A percentile compares a stretch with the other conserved stretches of the same genome.
These are phyloP conservation scores for Colistium nudipinnis DNA, from an alignment of 2,113 vertebrate species.

Conservation along the genomic window DNA sequence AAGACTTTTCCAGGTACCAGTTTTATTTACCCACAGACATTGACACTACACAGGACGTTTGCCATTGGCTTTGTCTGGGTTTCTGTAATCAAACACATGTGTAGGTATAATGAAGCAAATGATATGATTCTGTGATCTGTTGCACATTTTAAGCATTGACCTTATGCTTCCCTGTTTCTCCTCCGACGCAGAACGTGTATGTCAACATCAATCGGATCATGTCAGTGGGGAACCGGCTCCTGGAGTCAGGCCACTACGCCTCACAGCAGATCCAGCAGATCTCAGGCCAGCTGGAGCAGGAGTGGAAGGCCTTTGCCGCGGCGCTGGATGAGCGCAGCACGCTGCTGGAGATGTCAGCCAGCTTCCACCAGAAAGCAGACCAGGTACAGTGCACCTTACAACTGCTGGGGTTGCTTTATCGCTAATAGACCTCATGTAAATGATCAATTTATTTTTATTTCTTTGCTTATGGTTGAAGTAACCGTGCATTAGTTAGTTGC, in stretches of 20 bases:
- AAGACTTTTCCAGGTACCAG: conserved; percentile 3
- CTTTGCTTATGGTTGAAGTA: conserved; percentile 29
- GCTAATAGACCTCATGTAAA: conserved; percentile 17
- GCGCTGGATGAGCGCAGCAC: conserved; percentile 96
- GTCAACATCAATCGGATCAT: conserved; percentile 99
- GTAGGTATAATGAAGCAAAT: not conserved
- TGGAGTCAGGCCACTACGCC: conserved; percentile 96
- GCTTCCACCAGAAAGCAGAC: conserved; percentile 97
- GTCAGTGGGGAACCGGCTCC: conserved; percentile 93
- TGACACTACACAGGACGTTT: not conserved
- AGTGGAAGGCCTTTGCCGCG: conserved; percentile 97
- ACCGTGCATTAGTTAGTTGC: conserved; percentile 16
- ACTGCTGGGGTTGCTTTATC: too few relatives aligned
- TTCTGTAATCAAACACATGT: too few relatives aligned
- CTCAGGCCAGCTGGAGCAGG: conserved; percentile 93
- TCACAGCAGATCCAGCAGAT: conserved; percentile 99
- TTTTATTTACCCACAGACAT: conserved; percentile 9
- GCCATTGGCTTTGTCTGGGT: too few relatives aligned
- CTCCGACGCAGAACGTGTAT: conserved; percentile 89
- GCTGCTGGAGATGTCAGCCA: conserved; percentile 94
- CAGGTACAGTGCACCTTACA: too few relatives aligned
- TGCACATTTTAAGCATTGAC: not conserved
- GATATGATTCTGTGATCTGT: not conserved
- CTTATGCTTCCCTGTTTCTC: not conserved
- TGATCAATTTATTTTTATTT: conserved; percentile 27